These are phyloP conservation scores for Zootoca vivipara DNA, from an alignment of 2,113 vertebrate species.

Conservation along the genomic window DNA sequence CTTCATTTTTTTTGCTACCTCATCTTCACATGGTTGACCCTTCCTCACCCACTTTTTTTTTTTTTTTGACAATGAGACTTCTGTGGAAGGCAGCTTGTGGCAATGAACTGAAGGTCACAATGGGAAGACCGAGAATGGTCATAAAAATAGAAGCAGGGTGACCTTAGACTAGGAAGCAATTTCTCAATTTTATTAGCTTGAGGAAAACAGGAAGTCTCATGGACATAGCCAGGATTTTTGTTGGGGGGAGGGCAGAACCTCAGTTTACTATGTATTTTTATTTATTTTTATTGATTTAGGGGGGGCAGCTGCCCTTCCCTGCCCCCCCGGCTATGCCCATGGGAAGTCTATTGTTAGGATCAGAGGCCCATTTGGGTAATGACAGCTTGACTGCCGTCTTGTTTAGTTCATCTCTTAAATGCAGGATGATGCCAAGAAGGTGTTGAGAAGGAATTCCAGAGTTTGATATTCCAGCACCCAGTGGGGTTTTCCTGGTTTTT, in stretches of 20 bases:
- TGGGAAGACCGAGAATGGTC: background rate
- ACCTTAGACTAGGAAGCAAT: slow-evolving; percentile 54
- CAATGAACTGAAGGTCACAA: background rate
- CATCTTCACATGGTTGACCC: background rate
- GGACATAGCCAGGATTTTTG: too few species aligned
- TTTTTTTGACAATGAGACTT: background rate
- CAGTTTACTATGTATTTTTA: too few species aligned
- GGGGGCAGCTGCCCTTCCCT: too few species aligned
- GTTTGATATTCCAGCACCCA: background rate
- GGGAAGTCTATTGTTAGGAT: slow-evolving; percentile 57
- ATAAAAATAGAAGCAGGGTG: slow-evolving; percentile 59
- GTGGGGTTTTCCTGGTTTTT: background rate
- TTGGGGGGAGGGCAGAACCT: too few species aligned
- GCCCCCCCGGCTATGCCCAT: too few species aligned
- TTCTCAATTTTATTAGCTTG: slow-evolving; percentile 16
- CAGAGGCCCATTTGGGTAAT: slow-evolving; percentile 27
- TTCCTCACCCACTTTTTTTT: background rate
- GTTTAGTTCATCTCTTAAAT: slow-evolving; percentile 48
- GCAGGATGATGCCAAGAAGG: slow-evolving; percentile 30
- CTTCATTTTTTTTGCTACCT: background rate
- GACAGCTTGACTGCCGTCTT: slow-evolving; percentile 21
- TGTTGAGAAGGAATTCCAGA: background rate
- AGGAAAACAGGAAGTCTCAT: slow-evolving; percentile 64
- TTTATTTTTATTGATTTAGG: too few species aligned
- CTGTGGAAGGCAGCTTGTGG: slow-evolving; percentile 24